Percentiles rank a stretch among this genome's conserved stretches.
Conservation (phyloP, 2,113 vertebrate genomes). For the Nothocercus julius region DNA sequence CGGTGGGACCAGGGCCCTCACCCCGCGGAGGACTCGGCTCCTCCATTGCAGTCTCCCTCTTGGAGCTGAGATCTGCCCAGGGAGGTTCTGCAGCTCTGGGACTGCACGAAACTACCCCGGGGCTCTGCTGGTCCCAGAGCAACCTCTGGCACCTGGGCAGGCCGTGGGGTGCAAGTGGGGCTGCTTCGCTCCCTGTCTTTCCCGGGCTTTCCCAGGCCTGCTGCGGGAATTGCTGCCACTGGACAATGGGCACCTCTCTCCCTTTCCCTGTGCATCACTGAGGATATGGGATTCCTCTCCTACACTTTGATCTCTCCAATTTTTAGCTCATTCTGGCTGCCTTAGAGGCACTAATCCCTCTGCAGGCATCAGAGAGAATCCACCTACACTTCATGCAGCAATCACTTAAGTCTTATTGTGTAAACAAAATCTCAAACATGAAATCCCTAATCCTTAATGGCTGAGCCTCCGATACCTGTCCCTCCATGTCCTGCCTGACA, state of each 20-base stretch:
- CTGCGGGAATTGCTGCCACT: accelerated
- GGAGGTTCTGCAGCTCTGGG: neutral
- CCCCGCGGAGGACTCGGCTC: accelerated
- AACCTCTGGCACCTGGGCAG: neutral
- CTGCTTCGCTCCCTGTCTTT: neutral
- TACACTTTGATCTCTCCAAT: constrained; percentile 57
- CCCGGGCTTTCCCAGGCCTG: accelerated
- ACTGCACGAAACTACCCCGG: neutral
- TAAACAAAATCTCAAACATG: constrained; percentile 63
- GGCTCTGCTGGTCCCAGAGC: accelerated
- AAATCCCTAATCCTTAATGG: constrained; percentile 51
- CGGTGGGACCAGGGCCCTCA: accelerated
- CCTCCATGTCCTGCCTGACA: neutral
- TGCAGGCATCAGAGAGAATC: constrained; percentile 65
- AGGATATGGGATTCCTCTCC: constrained; percentile 22
- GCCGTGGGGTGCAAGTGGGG: neutral
- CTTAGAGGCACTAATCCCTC: constrained; percentile 64
- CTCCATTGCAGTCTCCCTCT: neutral
- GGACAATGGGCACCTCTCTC: neutral
- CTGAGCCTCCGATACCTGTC: neutral
- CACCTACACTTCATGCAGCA: constrained; percentile 64
- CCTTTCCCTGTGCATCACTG: neutral
- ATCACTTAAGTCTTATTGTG: constrained; percentile 56
- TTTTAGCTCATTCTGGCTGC: constrained; percentile 57
- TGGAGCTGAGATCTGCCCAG: neutral